phyloP scores from a whole-genome alignment of 2,113 vertebrate species.

The Trichechus manatus region DNA sequence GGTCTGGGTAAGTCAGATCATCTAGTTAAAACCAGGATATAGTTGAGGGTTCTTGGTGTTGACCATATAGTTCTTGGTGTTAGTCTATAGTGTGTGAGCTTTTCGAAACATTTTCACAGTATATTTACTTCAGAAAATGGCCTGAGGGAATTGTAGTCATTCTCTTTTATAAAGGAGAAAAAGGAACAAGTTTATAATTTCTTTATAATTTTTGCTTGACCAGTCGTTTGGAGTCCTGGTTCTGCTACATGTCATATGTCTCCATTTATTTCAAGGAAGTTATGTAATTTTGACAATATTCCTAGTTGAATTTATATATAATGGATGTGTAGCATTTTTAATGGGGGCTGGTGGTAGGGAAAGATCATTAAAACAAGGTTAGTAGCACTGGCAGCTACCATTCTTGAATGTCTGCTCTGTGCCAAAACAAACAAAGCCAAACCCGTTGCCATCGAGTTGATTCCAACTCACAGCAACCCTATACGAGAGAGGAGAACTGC shows the following conservation, averaged over 20 bases:
- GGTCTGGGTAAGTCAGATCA: background rate
- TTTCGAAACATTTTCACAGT: conserved; percentile 12
- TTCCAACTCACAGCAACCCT: background rate
- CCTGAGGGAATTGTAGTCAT: background rate
- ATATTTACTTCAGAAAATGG: conserved; percentile 16
- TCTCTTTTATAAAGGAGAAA: background rate
- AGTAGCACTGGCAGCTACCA: background rate
- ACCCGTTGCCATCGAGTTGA: background rate
- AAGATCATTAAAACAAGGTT: background rate
- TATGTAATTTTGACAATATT: background rate
- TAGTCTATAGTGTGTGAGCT: background rate
- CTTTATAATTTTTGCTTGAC: background rate
- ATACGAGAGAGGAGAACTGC: background rate
- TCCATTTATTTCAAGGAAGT: background rate
- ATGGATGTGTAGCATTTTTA: background rate
- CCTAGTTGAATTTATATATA: conserved; percentile 2
- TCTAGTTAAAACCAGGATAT: background rate
- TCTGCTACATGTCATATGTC: background rate
- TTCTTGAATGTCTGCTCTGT: background rate
- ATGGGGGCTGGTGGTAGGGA: background rate
- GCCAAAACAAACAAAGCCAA: background rate
- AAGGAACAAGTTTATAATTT: background rate
- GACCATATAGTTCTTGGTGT: background rate
- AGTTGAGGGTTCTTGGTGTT: background rate
- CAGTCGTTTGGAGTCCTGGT: background rate